Evolutionary conservation across 2,888 invertebrate genomes (phyloP), one percentile per base, ranked within the genome.

Genomic region (Allygus modestus): DNA sequence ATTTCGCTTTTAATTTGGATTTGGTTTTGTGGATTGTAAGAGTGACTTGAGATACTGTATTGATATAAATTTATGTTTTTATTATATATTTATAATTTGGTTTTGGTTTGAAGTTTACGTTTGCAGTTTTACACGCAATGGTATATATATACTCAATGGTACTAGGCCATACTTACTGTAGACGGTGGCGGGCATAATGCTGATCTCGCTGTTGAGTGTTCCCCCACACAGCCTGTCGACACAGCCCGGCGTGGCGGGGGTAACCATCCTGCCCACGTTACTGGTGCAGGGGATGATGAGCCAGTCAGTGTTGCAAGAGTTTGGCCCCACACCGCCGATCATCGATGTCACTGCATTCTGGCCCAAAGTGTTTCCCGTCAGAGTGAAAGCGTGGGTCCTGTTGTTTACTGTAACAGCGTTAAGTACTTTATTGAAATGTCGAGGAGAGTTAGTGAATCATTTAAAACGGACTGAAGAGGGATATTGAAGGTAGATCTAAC

Each of bases 221-320:
- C 96, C 96, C 0, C 97, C 97, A 88, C 97, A 97, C 51, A 97
- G 93, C 83, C 97, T 92, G 90, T 97, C 97, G 1, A 96, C 95
- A 88, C 95, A 96, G 0, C 93, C 93, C 46, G 92, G 92, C 9
- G 85, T 86, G 73, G 86, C 88, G 87, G 75, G 83, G 65, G 84
- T 82, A 4, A 89, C 89, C 5, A 91, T 89, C 84, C 94, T 91
- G 1, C 95, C 95, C 26, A 94, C 92, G 88, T 95, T 95, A 28
- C 92, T 91, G 0, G 95, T 95, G 89, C 97, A 96, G 0, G 97
- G 96, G 65, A 97, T 94, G 84, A 96, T 91, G 4, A 97, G 90
- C 94, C 96, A 97, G 89, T 97, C 97, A 75, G 94, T 93, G 85
- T 94, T 94, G 88, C 97, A 97, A 58, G 93, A 93, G 88, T 93